These are phyloP conservation scores for Ancistrus triradiatus DNA, from an alignment of 2,113 vertebrate species.

Conservation along the genomic window DNA sequence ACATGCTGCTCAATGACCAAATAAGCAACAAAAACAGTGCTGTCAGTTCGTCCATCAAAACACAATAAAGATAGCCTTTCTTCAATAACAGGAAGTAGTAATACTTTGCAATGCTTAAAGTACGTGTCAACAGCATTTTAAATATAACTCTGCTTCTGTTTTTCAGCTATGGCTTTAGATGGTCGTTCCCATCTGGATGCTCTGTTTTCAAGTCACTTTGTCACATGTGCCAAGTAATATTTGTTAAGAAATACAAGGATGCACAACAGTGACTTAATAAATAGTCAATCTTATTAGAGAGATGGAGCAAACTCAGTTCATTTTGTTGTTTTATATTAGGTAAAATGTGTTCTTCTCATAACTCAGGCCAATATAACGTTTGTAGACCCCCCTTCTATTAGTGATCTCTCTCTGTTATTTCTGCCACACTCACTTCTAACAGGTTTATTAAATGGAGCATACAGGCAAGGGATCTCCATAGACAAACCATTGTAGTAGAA, in stretches of 20 bases:
- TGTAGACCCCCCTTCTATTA: too few relatives aligned
- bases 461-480: too few relatives aligned
- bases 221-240: conserved; percentile 39
- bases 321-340: too few relatives aligned
- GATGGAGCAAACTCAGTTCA: too few relatives aligned
- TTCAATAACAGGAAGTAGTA: conserved; percentile 76
- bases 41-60: conserved; percentile 43
- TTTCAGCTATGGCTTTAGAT: conserved; percentile 45
- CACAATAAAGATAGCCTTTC: conserved; percentile 58
- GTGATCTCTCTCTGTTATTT: too few relatives aligned
- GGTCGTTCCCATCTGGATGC: conserved; percentile 59
- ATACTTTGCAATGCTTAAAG: conserved; percentile 64
- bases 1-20: conserved; percentile 56
- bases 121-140: conserved; percentile 63
- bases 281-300: too few relatives aligned
- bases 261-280: conserved; percentile 7
- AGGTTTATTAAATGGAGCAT: too few relatives aligned
- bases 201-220: conserved; percentile 1
- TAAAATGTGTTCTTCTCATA: too few relatives aligned
- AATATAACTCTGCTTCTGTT: conserved; percentile 55
- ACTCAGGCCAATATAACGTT: too few relatives aligned
- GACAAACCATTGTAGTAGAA: too few relatives aligned
- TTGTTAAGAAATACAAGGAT: conserved; percentile 55
- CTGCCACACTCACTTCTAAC: too few relatives aligned
- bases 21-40: conserved; percentile 31